Evolutionary conservation across 2,113 vertebrate genomes (phyloP).

Genomic region (Eptesicus fuscus): DNA sequence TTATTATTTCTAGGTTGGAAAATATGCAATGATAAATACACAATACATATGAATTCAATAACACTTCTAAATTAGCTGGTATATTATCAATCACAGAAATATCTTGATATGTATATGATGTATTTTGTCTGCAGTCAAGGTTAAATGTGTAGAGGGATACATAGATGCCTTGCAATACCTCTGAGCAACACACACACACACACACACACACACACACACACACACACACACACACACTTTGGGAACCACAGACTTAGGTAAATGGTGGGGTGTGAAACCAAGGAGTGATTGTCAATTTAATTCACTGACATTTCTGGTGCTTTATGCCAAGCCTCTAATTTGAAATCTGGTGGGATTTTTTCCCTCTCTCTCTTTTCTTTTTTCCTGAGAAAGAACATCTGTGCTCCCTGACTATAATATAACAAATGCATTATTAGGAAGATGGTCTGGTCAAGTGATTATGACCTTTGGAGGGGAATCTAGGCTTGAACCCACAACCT

Average conservation of each 20-base stretch:
- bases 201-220: not conserved
- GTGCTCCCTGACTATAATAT: not conserved
- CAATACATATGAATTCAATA: not conserved
- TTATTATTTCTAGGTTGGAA: not conserved
- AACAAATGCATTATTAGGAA: not conserved
- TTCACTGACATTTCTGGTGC: not conserved
- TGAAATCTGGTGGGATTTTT: not conserved
- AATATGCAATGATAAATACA: constrained; percentile 24
- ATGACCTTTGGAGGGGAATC: not conserved
- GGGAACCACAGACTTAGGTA: not conserved
- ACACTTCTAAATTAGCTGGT: not conserved
- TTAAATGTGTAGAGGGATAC: fast-evolving
- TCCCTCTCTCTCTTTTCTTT: not conserved
- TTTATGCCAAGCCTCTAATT: not conserved
- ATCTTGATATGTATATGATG: not conserved
- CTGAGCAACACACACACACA: not conserved
- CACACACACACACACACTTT: not conserved
- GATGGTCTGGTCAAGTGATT: not conserved
- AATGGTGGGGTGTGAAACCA: not conserved
- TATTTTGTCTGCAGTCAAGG: not conserved
- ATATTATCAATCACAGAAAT: constrained; percentile 3
- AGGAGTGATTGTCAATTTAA: not conserved
- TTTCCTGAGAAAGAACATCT: not conserved
- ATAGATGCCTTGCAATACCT: not conserved
- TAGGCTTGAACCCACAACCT: not conserved